Conservation (phyloP, 1,140 invertebrate genomes). For the Drosophila elegans region DNA sequence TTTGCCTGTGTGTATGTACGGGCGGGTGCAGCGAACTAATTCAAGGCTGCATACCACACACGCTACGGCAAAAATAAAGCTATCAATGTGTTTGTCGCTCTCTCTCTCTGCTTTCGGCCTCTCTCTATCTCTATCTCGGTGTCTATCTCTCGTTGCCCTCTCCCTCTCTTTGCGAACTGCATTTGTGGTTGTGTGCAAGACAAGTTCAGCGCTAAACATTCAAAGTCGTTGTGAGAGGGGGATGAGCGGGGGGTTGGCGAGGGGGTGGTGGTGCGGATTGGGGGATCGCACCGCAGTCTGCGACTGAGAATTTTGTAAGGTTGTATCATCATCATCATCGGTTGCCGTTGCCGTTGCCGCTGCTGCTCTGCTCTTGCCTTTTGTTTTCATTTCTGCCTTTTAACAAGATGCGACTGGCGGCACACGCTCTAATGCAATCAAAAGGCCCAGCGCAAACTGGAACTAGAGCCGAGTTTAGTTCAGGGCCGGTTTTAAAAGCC, state of each 20-base stretch:
- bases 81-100: constrained; percentile 64
- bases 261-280: background rate
- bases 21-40: constrained; percentile 85
- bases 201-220: constrained; percentile 83
- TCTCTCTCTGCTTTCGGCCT: constrained; percentile 5
- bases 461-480: constrained; percentile 16
- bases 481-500: constrained; percentile 3
- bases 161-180: constrained; percentile 9
- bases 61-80: constrained; percentile 76
- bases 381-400: constrained; percentile 74
- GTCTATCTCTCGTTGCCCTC: constrained; percentile 27
- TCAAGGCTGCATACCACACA: constrained; percentile 84
- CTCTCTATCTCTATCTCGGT: constrained; percentile 18
- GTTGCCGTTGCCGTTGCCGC: constrained; percentile 6
- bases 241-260: background rate
- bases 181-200: constrained; percentile 63
- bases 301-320: constrained; percentile 81
- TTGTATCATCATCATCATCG: constrained; percentile 67
- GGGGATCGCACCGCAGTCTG: constrained; percentile 37
- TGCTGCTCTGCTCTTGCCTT: constrained; percentile 51
- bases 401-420: constrained; percentile 75
- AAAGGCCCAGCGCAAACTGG: constrained; percentile 56
- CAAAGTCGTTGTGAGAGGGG: constrained; percentile 64
- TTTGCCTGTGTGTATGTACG: constrained; percentile 55
- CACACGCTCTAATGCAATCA: constrained; percentile 83